A percentile compares a stretch with the other conserved stretches of the same genome.
Conservation (phyloP, 2,888 invertebrate genomes). For the Meteorus cinctellus region DNA sequence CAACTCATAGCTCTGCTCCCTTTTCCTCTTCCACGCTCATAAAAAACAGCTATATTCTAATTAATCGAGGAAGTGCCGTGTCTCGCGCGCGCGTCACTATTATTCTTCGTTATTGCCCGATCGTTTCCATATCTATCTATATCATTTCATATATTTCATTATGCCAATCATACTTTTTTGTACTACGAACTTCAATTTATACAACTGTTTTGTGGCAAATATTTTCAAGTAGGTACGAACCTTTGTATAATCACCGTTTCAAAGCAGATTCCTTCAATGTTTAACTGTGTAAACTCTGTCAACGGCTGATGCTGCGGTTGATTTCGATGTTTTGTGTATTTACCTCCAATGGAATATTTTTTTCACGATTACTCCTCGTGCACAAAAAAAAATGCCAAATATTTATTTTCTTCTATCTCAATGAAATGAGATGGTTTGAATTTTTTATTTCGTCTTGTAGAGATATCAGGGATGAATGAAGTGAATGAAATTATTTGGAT, state of each 20-base stretch:
- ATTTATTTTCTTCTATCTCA: neutral
- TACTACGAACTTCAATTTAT: neutral
- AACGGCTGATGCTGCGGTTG: neutral
- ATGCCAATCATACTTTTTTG: neutral
- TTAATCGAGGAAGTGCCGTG: slow-evolving; percentile 65
- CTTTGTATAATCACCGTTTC: neutral
- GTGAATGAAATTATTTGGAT: neutral
- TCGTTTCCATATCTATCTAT: neutral
- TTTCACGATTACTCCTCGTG: neutral
- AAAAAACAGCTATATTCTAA: slow-evolving; percentile 74
- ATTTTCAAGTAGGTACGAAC: neutral
- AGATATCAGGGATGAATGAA: neutral
- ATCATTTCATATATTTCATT: neutral
- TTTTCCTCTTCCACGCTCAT: slow-evolving; percentile 74
- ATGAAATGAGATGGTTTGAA: neutral
- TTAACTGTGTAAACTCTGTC: neutral
- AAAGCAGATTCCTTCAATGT: neutral
- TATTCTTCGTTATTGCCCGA: slow-evolving; percentile 2
- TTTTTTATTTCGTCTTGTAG: neutral
- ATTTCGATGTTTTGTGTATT: neutral
- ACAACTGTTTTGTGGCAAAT: too few relatives aligned
- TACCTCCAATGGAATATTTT: neutral
- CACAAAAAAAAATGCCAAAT: too few relatives aligned
- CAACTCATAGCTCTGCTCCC: slow-evolving; percentile 64
- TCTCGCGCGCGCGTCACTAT: slow-evolving; percentile 38